Conservation (phyloP, 1,140 invertebrate species). For the Dendrolimus punctatus region DNA sequence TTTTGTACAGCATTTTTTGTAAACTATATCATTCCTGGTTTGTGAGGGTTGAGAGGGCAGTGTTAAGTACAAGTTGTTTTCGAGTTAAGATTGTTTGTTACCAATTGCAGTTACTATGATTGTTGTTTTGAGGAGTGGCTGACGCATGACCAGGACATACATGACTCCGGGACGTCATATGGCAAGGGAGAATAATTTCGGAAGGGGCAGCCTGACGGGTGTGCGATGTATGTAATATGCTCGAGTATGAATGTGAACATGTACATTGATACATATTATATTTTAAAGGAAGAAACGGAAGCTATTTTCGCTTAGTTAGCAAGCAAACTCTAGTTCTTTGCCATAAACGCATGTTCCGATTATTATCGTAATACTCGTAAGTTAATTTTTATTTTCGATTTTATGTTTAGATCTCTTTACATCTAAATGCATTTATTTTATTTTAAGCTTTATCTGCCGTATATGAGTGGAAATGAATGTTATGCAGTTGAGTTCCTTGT, state of each 20-base stretch:
- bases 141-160: too few species aligned
- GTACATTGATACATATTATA: too few species aligned
- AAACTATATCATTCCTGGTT: conserved; percentile 60
- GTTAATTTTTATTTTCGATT: conserved; percentile 65
- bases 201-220: too few species aligned
- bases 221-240: too few species aligned
- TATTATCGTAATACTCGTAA: conserved; percentile 72
- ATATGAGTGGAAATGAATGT: conserved; percentile 26
- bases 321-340: conserved; percentile 68
- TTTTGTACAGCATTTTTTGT: conserved; percentile 63
- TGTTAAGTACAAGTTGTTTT: conserved; percentile 30
- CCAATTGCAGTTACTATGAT: conserved; percentile 64
- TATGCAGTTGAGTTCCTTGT: conserved; percentile 39
- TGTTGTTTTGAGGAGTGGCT: too few species aligned
- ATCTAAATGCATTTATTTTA: conserved; percentile 70
- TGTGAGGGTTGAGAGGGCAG: conserved; percentile 9
- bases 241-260: too few species aligned
- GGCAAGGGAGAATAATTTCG: too few species aligned
- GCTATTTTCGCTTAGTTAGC: conserved; percentile 68
- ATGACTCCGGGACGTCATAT: too few species aligned
- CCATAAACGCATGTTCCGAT: conserved; percentile 73
- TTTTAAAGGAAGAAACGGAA: conserved; percentile 39
- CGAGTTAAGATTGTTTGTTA: conserved; percentile 42
- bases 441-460: conserved; percentile 30
- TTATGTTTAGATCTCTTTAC: conserved; percentile 70